Evolutionary conservation across 2,888 invertebrate genomes (phyloP), one percentile per base, ranked within the genome.

Genomic region (Hirtodrosophila alboralis): DNA sequence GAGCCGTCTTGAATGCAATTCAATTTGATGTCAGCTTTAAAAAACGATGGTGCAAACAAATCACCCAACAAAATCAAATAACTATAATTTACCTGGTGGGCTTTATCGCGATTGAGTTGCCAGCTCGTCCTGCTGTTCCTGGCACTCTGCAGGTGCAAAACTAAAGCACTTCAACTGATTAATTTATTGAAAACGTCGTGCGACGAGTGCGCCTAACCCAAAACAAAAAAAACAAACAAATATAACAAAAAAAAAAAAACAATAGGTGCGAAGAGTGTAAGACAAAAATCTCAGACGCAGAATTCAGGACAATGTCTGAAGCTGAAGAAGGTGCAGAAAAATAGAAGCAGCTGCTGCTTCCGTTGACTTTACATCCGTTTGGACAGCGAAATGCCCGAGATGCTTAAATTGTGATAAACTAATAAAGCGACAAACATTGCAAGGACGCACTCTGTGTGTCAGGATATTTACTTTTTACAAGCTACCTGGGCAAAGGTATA

Each of bases 401-500:
- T 79, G 54, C 83, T 68, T 63, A 75, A 75, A 71, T 64, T 80
- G 84, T 61, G 79, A 86, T 80, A 80, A 80, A 86, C 79, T 80
- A 80, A 80, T 80, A 84, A 76, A 76, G 84, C 77, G 81, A 86
- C 84, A 86, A 86, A 80, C 86, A 76, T 40, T 64, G 65, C 76
- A 57, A 47, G 52, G 43, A 65, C 40, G 21, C 57, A 10, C 27
- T 27, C 44, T 23, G 23, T 23, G 21, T 34, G 36, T 45, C 86
- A 83, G 79, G 86, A 85, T 79, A 83, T 79, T 79, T 83, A 65
- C 86, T 83, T 85, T 85, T 79, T 79, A 79, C 79, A 79, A 79
- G 75, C 61, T 57, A 45, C 43, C 62, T 43, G 65, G 65, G 60
- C 68, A 43, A 64, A 62, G 53, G 71, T 63, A 76, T 72, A 81